Evolutionary conservation across 2,113 vertebrate species (phyloP), one percentile per base, ranked within the genome.

Genomic region (Poeciliopsis retropinna): DNA sequence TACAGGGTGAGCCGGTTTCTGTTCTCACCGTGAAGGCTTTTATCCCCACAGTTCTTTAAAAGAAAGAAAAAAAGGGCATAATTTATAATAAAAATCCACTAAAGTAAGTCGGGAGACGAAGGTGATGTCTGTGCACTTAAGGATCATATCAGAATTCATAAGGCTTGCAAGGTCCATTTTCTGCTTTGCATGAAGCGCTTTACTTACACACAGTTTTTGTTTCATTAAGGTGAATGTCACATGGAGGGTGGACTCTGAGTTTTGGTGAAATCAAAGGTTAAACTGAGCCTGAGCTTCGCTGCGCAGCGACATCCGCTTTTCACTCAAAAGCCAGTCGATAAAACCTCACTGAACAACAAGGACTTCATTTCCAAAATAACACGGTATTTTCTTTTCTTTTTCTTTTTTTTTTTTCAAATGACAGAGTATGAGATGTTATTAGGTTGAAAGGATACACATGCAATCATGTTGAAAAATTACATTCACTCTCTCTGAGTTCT

Each of bases 1-100:
- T 15, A 76, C 29, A 64, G 28, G 54, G 17, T n/a, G 32, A 64
- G 25, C 25, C 12, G 5, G 73, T 57, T 70, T 67, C 0, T 47
- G 73, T 76, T 71, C 44, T 51, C 57, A 64, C 30, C 22, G 1
- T 65, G 13, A 67, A 60, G 22, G 37, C 5, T 62, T 80, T 70
- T 66, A 29, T 19, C 29, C 61, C 44, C 68, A 22, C 15, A 54
- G 8, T 19, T 32, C 28, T 67, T 64, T 37, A 57, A n/a, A n/a
- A 69, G 34, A 34, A 34, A 34, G 9, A 34, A 10, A 34, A 34
- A 34, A 8, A 34, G 7, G 60, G 67, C 62, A 51, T 11, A 19
- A 30, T 51, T 29, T 41, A 63, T 63, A 31, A 31, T 19, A 63
- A 11, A 4, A 75, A 69, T 60, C 51, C 30, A 67, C 28, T 67